Conservation (phyloP, 2,888 invertebrate genomes). For the Sympetrum striolatum region DNA sequence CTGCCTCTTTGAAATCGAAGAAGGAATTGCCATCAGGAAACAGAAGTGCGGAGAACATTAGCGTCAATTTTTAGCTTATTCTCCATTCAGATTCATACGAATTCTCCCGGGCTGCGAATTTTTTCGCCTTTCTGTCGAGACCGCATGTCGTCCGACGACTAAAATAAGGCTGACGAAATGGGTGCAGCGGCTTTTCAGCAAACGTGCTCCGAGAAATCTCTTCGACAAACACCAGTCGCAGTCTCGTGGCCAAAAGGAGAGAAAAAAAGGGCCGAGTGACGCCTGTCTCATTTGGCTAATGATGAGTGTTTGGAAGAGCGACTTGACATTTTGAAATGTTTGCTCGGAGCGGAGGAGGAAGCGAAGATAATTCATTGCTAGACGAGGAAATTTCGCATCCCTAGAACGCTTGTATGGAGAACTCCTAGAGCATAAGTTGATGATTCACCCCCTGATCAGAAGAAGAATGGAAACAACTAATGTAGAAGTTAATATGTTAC, state of each 20-base stretch:
- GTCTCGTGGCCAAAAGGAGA: not conserved
- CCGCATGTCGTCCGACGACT: not conserved
- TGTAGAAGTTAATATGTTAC: too few species aligned
- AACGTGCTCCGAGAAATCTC: not conserved
- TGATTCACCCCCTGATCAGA: too few species aligned
- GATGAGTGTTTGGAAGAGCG: conserved; percentile 29
- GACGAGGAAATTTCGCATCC: too few species aligned
- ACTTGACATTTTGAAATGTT: conserved; percentile 21
- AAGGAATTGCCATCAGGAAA: not conserved
- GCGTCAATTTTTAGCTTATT: not conserved
- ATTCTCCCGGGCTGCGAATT: not conserved
- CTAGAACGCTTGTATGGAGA: too few species aligned
- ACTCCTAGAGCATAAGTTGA: too few species aligned
- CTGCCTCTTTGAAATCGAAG: not conserved
- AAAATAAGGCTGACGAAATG: conserved; percentile 30
- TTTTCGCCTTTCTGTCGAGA: not conserved
- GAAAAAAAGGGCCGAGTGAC: not conserved
- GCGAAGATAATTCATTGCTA: conserved; percentile 4
- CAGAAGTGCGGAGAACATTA: not conserved
- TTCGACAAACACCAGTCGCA: conserved; percentile 4
- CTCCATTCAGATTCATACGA: not conserved
- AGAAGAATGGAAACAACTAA: too few species aligned
- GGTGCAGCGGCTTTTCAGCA: not conserved
- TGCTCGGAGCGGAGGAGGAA: not conserved
- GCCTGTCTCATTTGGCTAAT: conserved; percentile 16